phyloP scores from a whole-genome alignment of 2,113 vertebrate genomes.

The Syngnathoides biaculeatus region DNA sequence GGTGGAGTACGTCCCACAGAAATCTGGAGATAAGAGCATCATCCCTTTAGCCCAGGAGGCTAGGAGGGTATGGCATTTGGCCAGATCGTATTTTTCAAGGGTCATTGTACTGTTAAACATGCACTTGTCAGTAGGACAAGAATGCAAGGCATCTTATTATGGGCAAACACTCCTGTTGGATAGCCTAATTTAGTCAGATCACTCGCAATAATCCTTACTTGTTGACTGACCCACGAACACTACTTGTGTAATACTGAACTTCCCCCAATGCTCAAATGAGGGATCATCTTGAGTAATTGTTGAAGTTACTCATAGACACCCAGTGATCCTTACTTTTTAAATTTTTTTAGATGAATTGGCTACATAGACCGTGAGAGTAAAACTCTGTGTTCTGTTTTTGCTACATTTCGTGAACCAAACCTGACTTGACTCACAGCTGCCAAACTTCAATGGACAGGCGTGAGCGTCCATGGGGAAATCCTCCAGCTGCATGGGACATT shows the following conservation, averaged over 20 bases:
- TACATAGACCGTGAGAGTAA: neutral
- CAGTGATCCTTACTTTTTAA: neutral
- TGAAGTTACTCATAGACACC: neutral
- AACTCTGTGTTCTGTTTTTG: too few species aligned
- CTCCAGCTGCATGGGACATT: conserved; percentile 94
- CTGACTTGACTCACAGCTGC: conserved; percentile 85
- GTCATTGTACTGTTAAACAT: conserved; percentile 14
- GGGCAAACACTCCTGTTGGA: conserved; percentile 19
- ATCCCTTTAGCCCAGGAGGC: conserved; percentile 50
- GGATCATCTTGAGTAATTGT: neutral
- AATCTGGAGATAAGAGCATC: conserved; percentile 54
- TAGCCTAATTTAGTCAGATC: conserved; percentile 12
- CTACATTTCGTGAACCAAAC: neutral
- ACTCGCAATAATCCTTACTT: conserved; percentile 16
- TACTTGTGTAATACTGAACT: neutral
- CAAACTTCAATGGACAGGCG: conserved; percentile 87
- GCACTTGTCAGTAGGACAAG: conserved; percentile 14
- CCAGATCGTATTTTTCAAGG: conserved; percentile 41
- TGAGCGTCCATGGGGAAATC: conserved; percentile 95
- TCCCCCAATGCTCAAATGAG: neutral
- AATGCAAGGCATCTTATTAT: conserved; percentile 1
- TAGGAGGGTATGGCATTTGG: conserved; percentile 31
- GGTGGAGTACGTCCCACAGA: conserved; percentile 25
- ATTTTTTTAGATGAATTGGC: too few species aligned
- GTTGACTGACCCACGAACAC: neutral